phyloP scores from a whole-genome alignment of 2,113 vertebrate genomes.

The Otus sunia region DNA sequence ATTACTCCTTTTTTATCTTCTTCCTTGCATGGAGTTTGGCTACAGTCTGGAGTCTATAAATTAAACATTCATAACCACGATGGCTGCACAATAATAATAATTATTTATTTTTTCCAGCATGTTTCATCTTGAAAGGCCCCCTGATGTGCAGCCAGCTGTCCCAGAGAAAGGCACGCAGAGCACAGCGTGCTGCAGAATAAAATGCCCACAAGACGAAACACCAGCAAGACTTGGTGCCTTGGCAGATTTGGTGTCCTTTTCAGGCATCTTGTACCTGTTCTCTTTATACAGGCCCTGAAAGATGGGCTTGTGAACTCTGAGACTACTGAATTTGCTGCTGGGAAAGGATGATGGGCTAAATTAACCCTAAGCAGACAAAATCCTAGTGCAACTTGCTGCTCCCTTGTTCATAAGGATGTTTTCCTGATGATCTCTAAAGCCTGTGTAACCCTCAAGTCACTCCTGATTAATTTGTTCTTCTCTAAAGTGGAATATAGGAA shows the following conservation, averaged over 20 bases:
- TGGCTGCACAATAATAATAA: neutral
- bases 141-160: neutral
- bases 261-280: neutral
- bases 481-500: neutral
- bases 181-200: neutral
- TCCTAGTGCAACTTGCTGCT: neutral
- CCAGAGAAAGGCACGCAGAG: neutral
- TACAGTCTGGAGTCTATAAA: neutral
- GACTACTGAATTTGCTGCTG: neutral
- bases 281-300: neutral
- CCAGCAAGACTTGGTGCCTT: neutral
- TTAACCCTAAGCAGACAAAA: neutral
- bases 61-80: neutral
- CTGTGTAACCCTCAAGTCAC: neutral
- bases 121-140: neutral
- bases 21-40: neutral
- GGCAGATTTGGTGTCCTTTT: neutral
- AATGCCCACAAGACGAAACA: fast-evolving
- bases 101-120: neutral
- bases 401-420: neutral
- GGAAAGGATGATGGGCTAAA: neutral
- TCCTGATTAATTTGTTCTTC: neutral
- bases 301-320: neutral
- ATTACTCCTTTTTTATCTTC: neutral
- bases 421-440: neutral